Conservation (phyloP, 2,797 vertebrate species). For the Scolopax rusticola region DNA sequence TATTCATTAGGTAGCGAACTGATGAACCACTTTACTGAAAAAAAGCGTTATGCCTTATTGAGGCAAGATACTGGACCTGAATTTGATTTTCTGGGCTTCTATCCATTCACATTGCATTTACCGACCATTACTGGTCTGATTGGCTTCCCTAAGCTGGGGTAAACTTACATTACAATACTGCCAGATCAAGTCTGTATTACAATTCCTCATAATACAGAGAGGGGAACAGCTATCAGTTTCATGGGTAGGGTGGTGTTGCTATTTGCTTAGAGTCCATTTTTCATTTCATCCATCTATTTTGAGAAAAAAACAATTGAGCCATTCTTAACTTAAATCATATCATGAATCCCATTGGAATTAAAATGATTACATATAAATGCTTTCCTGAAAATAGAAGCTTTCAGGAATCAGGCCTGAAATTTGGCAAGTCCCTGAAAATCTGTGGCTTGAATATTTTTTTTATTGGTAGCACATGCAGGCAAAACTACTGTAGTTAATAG, state of each 20-base stretch:
- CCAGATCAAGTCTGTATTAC: background rate
- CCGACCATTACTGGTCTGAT: background rate
- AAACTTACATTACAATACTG: background rate
- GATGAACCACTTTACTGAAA: background rate
- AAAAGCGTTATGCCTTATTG: background rate
- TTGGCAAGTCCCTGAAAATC: background rate
- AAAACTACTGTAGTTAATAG: background rate
- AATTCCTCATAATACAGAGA: background rate
- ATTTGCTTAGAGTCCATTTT: background rate
- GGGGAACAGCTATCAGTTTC: background rate
- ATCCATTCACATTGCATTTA: background rate
- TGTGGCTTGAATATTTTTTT: background rate
- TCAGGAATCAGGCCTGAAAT: background rate
- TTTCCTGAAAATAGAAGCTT: constrained; percentile 15
- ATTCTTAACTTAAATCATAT: constrained; percentile 14
- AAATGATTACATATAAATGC: constrained; percentile 2
- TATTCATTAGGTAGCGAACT: constrained; percentile 10
- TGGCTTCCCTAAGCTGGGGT: background rate
- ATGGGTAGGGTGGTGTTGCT: background rate
- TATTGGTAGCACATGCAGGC: background rate
- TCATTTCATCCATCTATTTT: background rate
- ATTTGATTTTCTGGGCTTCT: constrained; percentile 17
- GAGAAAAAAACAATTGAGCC: background rate
- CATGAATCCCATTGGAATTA: background rate
- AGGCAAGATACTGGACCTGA: background rate